Percentiles rank a stretch among this genome's conserved stretches.
These are phyloP conservation scores for Halichoeres trimaculatus DNA, from an alignment of 2,113 vertebrate species.

Conservation along the genomic window DNA sequence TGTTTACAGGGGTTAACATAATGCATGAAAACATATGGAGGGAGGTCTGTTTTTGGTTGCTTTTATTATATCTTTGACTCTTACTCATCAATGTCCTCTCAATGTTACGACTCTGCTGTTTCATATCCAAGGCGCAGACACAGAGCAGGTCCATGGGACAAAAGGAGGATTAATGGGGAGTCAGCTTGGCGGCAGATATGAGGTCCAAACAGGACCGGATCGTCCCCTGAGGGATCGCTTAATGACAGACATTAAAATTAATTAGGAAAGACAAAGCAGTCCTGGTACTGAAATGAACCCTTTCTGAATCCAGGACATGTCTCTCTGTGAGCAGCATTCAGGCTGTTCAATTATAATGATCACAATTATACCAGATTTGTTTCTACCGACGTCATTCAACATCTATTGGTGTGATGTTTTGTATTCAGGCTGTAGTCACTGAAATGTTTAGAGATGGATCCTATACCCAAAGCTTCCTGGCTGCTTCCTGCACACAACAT, in stretches of 20 bases:
- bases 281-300: constrained; percentile 68
- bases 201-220: constrained; percentile 63
- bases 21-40: background rate
- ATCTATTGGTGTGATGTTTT: constrained; percentile 9
- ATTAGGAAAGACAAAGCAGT: constrained; percentile 76
- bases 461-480: background rate
- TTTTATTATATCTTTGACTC: constrained; percentile 19
- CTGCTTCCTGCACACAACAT: too few relatives aligned
- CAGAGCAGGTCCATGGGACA: constrained; percentile 58
- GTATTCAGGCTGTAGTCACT: background rate
- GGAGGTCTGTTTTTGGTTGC: constrained; percentile 11
- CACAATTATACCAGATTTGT: constrained; percentile 10
- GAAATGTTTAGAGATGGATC: constrained; percentile 1
- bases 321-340: constrained; percentile 30
- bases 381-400: constrained; percentile 23
- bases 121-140: constrained; percentile 57
- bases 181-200: constrained; percentile 68
- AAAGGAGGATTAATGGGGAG: constrained; percentile 73
- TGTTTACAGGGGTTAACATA: background rate
- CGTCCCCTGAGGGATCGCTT: constrained; percentile 54
- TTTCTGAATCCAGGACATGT: constrained; percentile 37
- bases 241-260: constrained; percentile 81
- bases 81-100: constrained; percentile 60
- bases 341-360: constrained; percentile 40
- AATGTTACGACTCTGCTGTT: constrained; percentile 43